These are phyloP conservation scores for Micoletzkya japonica DNA, from an alignment of 2,888 invertebrate species.

Conservation along the genomic window DNA sequence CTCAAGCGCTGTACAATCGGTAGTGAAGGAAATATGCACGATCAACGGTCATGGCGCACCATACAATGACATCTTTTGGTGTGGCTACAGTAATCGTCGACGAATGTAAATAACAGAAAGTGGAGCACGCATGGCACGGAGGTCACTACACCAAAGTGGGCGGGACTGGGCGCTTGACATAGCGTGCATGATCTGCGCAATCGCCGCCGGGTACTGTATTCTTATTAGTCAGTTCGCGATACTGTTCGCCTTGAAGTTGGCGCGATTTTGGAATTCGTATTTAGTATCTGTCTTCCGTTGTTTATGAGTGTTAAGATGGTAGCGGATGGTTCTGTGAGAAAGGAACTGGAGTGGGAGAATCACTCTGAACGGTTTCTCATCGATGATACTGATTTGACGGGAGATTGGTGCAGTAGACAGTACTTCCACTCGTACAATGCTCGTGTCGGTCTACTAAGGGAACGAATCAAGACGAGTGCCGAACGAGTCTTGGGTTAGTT, in stretches of 20 bases:
- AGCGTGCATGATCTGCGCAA: too few species aligned
- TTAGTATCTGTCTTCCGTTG: not conserved
- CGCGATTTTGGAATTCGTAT: not conserved
- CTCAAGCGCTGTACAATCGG: too few species aligned
- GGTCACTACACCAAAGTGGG: too few species aligned
- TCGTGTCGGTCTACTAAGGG: constrained; percentile 33
- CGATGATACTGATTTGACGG: not conserved
- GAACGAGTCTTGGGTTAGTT: constrained; percentile 32
- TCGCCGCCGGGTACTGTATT: too few species aligned
- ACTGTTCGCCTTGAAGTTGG: not conserved
- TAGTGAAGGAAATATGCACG: too few species aligned
- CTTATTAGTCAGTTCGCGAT: not conserved
- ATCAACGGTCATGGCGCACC: too few species aligned
- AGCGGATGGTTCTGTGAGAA: constrained; percentile 2
- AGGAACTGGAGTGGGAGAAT: not conserved
- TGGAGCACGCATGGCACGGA: too few species aligned
- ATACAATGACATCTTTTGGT: too few species aligned
- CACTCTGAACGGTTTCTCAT: constrained; percentile 11
- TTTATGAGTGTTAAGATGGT: not conserved
- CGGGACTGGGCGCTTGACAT: too few species aligned
- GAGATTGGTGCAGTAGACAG: constrained; percentile 33
- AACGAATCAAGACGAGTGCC: constrained; percentile 35
- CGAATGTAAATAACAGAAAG: too few species aligned
- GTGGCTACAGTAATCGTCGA: too few species aligned
- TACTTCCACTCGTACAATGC: constrained; percentile 40